Conservation (phyloP, 1,140 invertebrate genomes). For the Proctacanthus coquilletti region DNA sequence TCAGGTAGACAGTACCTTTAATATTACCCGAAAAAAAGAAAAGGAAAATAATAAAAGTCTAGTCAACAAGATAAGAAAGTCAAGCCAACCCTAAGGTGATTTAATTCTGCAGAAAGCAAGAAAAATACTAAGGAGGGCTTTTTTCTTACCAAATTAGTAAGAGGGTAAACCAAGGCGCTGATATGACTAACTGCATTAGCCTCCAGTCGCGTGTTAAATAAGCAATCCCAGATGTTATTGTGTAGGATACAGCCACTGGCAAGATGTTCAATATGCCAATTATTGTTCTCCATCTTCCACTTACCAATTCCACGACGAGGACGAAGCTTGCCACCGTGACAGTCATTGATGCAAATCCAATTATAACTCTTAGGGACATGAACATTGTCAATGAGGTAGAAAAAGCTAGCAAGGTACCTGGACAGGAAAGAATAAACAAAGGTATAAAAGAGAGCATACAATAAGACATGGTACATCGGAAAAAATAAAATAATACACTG, state of each 20-base stretch:
- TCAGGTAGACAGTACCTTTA: constrained; percentile 58
- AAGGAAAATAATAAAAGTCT: neutral
- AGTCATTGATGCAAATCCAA: constrained; percentile 46
- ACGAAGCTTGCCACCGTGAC: constrained; percentile 60
- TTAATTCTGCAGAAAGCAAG: neutral
- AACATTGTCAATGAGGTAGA: constrained; percentile 46
- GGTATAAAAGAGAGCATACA: constrained; percentile 13
- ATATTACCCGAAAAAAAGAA: neutral
- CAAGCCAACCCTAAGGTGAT: neutral
- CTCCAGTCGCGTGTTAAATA: constrained; percentile 50
- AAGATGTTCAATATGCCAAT: constrained; percentile 55
- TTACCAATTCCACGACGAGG: constrained; percentile 50
- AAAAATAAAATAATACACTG: too few species aligned
- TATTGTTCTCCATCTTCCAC: constrained; percentile 54
- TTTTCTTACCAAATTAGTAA: constrained; percentile 43
- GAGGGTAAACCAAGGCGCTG: constrained; percentile 47
- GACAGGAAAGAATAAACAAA: constrained; percentile 40
- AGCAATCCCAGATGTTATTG: constrained; percentile 50
- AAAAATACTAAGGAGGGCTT: neutral
- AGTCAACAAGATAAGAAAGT: neutral
- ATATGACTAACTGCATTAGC: constrained; percentile 50
- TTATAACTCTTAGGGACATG: constrained; percentile 40
- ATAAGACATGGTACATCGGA: neutral
- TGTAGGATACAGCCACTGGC: constrained; percentile 51
- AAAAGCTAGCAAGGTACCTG: constrained; percentile 43